These are phyloP conservation scores for Burhinus bistriatus DNA, from an alignment of 2,113 vertebrate species.

Conservation along the genomic window DNA sequence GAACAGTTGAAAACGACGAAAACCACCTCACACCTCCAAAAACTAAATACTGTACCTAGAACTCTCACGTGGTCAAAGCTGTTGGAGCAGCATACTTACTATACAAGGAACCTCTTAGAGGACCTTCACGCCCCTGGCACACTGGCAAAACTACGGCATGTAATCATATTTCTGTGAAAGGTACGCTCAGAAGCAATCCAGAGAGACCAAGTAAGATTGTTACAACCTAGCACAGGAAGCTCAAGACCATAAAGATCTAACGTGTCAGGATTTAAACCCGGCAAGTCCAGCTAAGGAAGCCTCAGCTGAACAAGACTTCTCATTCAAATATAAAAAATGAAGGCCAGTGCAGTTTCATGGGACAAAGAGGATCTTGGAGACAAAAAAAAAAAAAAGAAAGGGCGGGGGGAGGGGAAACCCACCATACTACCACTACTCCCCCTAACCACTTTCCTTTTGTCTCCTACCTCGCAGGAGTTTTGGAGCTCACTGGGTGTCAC, in stretches of 20 bases:
- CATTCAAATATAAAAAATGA: not conserved
- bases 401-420: too few relatives aligned
- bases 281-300: not conserved
- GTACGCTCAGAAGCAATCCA: not conserved
- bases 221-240: not conserved
- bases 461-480: rapidly evolving
- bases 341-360: not conserved
- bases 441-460: not conserved
- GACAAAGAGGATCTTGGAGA: not conserved
- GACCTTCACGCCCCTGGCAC: not conserved
- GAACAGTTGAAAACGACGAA: not conserved
- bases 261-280: not conserved
- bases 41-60: not conserved
- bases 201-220: not conserved
- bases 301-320: not conserved
- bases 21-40: not conserved
- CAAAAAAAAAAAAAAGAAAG: not conserved
- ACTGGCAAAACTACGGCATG: not conserved
- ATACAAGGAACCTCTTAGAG: not conserved
- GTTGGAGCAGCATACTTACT: not conserved
- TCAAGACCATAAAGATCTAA: not conserved
- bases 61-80: not conserved
- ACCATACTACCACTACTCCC: not conserved
- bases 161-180: not conserved
- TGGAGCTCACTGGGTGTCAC: rapidly evolving